Conservation (phyloP, 2,113 vertebrate species). For the Trinectes maculatus region DNA sequence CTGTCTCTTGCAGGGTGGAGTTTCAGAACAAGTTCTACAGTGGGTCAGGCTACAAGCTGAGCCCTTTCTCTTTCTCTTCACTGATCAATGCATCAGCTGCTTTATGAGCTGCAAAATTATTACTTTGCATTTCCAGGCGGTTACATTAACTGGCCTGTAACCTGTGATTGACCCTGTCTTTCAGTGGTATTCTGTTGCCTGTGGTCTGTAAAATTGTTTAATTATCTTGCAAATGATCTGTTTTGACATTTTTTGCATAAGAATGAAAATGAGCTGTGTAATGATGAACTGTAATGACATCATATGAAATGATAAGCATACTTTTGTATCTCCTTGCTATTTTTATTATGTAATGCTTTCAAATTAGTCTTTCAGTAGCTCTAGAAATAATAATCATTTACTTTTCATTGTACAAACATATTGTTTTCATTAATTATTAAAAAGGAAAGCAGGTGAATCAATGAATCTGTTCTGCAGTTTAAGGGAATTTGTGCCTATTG, state of each 20-base stretch:
- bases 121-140: constrained; percentile 21
- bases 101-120: constrained; percentile 48
- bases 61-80: constrained; percentile 78
- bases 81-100: constrained; percentile 64
- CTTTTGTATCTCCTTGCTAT: constrained; percentile 30
- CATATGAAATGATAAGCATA: constrained; percentile 27
- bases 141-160: constrained; percentile 39
- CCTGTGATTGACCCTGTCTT: constrained; percentile 10
- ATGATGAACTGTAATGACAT: constrained; percentile 22
- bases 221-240: constrained; percentile 49
- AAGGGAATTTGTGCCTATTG: constrained; percentile 47
- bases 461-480: constrained; percentile 40
- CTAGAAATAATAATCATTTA: constrained; percentile 26
- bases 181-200: constrained; percentile 15
- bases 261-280: constrained; percentile 21
- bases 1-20: constrained; percentile 79
- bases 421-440: constrained; percentile 32
- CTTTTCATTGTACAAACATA: constrained; percentile 29
- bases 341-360: constrained; percentile 37
- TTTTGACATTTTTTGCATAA: constrained; percentile 56
- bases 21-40: constrained; percentile 86
- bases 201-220: constrained; percentile 32
- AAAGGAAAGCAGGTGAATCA: constrained; percentile 55
- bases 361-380: constrained; percentile 14
- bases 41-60: constrained; percentile 79